These are phyloP conservation scores for Hemithea aestivaria DNA, from an alignment of 2,888 invertebrate species.

Conservation along the genomic window DNA sequence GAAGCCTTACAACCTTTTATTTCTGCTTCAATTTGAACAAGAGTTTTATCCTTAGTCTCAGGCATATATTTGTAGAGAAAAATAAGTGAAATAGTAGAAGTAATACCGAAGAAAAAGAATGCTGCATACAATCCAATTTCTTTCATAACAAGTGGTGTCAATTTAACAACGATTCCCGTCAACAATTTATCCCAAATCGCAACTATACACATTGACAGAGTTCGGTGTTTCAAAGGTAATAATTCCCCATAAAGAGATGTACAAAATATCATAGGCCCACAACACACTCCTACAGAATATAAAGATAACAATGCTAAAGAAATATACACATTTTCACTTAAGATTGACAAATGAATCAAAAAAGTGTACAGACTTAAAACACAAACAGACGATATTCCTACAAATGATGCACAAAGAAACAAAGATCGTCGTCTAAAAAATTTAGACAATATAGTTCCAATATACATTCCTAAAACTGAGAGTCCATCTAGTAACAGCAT, in stretches of 20 bases:
- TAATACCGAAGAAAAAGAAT: too few species aligned
- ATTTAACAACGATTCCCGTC: not conserved
- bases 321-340: not conserved
- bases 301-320: not conserved
- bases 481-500: constrained; percentile 45
- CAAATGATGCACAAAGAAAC: constrained; percentile 25
- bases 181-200: not conserved
- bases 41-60: too few species aligned
- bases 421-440: constrained; percentile 29
- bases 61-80: too few species aligned
- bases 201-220: not conserved
- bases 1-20: too few species aligned
- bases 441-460: constrained; percentile 27
- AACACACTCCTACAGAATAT: not conserved
- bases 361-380: constrained; percentile 29
- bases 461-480: constrained; percentile 37
- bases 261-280: not conserved
- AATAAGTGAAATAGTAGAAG: too few species aligned
- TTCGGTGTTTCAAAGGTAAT: not conserved
- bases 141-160: too few species aligned
- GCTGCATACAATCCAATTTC: too few species aligned
- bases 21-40: too few species aligned
- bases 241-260: not conserved
- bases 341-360: constrained; percentile 19
- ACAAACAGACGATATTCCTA: constrained; percentile 28